A percentile compares a stretch with the other conserved stretches of the same genome.
phyloP scores from a whole-genome alignment of 2,113 vertebrate genomes.

The Hirundichthys speculiger region DNA sequence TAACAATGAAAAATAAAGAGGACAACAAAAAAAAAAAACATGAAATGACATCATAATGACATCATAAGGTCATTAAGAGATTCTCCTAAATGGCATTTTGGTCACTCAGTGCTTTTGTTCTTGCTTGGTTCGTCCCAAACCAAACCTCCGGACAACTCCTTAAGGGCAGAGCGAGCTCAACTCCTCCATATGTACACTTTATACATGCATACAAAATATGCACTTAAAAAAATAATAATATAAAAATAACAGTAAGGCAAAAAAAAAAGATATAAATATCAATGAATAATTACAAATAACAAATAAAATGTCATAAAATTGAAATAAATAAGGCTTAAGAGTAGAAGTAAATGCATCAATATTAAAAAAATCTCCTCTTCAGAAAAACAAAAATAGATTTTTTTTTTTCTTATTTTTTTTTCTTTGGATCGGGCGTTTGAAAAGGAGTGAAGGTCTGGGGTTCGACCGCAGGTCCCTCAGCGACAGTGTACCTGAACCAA shows the following conservation, averaged over 20 bases:
- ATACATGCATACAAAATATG: constrained; percentile 50
- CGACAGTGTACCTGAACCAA: constrained; percentile 85
- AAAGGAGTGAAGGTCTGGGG: constrained; percentile 12
- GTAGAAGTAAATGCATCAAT: constrained; percentile 79
- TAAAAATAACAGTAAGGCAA: constrained; percentile 71
- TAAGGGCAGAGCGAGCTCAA: constrained; percentile 64
- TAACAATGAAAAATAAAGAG: constrained; percentile 10
- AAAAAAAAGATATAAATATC: constrained; percentile 82
- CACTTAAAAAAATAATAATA: constrained; percentile 66
- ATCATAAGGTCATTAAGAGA: constrained; percentile 57
- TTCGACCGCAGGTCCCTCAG: constrained; percentile 53
- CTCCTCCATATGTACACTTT: constrained; percentile 77
- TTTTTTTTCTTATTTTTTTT: constrained; percentile 33
- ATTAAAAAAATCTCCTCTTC: constrained; percentile 75
- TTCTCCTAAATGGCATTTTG: constrained; percentile 74
- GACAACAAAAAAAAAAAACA: constrained; percentile 39
- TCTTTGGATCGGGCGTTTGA: constrained; percentile 71
- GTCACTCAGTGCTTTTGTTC: constrained; percentile 83
- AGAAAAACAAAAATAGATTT: constrained; percentile 77
- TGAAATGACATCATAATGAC: no score
- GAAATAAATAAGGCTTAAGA: constrained; percentile 84
- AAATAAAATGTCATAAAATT: constrained; percentile 72
- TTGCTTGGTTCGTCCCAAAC: constrained; percentile 63
- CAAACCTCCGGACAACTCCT: constrained; percentile 67
- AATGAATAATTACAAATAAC: constrained; percentile 75